Percentiles rank a stretch among this genome's conserved stretches.
Conservation (phyloP, 2,113 vertebrate genomes). For the Lycaon pictus region DNA sequence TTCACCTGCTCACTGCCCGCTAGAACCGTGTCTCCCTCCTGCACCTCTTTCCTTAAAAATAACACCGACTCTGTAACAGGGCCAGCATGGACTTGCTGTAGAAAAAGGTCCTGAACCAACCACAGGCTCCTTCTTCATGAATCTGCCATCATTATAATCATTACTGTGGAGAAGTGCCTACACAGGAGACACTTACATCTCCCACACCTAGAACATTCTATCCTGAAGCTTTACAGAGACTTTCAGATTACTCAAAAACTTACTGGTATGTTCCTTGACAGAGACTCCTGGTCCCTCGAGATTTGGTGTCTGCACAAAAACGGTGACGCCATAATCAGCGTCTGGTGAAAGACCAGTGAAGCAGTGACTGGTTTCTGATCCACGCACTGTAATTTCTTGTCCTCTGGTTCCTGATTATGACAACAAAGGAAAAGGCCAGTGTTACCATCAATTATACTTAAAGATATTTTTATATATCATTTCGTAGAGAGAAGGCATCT, state of each 20-base stretch:
- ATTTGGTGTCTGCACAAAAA: slow-evolving; percentile 97
- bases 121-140: neutral
- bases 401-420: slow-evolving; percentile 90
- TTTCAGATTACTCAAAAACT: slow-evolving; percentile 67
- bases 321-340: slow-evolving; percentile 91
- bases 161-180: neutral
- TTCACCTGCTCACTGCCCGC: neutral
- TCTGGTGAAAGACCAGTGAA: slow-evolving; percentile 95
- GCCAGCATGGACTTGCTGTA: neutral
- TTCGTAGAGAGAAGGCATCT: slow-evolving; percentile 19
- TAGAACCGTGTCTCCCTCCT: neutral
- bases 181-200: neutral
- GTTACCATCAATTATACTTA: neutral
- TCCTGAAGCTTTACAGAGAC: neutral
- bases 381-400: slow-evolving; percentile 96
- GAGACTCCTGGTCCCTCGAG: slow-evolving; percentile 96
- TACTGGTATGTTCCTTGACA: slow-evolving; percentile 92
- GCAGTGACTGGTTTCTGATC: slow-evolving; percentile 94
- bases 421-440: neutral
- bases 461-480: neutral
- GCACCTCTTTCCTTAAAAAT: neutral
- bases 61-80: neutral
- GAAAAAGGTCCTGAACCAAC: neutral
- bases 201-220: neutral
- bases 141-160: neutral